Evolutionary conservation across 2,888 invertebrate species (phyloP).

Genomic region (Caenorhabditis macrosperma): DNA sequence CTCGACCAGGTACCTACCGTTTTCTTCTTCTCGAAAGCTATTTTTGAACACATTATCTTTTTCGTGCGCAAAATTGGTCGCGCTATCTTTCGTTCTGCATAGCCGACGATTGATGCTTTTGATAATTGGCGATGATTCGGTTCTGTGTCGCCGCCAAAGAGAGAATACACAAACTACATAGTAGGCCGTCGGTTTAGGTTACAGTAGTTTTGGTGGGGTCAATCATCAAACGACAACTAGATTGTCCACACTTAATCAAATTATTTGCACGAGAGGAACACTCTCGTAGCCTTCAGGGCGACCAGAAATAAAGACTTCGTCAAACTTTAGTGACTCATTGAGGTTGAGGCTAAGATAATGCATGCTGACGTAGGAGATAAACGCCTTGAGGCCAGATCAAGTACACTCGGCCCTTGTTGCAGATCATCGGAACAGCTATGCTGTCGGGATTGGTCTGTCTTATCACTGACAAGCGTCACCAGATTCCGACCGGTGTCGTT

Average conservation of each 20-base stretch:
- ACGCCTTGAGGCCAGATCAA: conserved; percentile 31
- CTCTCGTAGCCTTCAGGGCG: conserved; percentile 7
- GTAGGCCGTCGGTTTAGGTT: background rate
- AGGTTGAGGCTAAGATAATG: conserved; percentile 24
- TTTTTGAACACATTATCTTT: conserved; percentile 16
- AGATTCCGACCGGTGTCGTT: conserved; percentile 72
- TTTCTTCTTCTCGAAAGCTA: background rate
- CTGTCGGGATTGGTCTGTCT: conserved; percentile 74
- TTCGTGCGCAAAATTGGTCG: background rate
- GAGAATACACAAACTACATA: conserved; percentile 29
- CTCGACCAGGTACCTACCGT: conserved; percentile 82
- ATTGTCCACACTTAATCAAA: conserved; percentile 38
- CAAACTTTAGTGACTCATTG: conserved; percentile 25
- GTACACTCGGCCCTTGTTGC: conserved; percentile 21
- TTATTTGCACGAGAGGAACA: conserved; percentile 32
- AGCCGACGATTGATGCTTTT: conserved; percentile 29
- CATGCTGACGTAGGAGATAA: background rate
- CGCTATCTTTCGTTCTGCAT: conserved; percentile 1
- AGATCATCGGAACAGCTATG: conserved; percentile 79
- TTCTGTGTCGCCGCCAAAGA: background rate
- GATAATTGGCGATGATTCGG: conserved; percentile 31
- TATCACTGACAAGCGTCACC: conserved; percentile 78
- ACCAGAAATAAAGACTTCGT: conserved; percentile 16
- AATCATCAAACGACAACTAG: conserved; percentile 29
- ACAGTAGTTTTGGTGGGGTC: conserved; percentile 11